These are phyloP conservation scores for Cephus pygmeus DNA, from an alignment of 2,888 invertebrate genomes.

Conservation along the genomic window DNA sequence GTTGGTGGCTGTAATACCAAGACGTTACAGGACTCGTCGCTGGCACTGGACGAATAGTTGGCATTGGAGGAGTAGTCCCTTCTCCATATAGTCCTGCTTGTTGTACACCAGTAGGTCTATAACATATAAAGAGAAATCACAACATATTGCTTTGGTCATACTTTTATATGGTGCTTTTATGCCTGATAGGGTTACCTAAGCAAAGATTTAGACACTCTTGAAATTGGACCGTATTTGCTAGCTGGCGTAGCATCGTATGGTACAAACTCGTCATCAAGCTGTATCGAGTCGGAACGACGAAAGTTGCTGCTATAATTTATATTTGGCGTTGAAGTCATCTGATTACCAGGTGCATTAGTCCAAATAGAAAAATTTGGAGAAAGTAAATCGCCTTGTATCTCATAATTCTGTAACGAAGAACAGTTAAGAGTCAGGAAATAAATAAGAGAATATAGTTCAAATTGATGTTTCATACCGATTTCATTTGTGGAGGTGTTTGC, in stretches of 20 bases:
- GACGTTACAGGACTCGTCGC: constrained; percentile 66
- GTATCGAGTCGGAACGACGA: constrained; percentile 69
- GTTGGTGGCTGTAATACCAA: constrained; percentile 66
- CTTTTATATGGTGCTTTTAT: background rate
- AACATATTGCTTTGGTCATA: background rate
- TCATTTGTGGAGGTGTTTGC: constrained; percentile 52
- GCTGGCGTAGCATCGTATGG: constrained; percentile 75
- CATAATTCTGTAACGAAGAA: constrained; percentile 42
- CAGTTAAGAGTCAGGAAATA: background rate
- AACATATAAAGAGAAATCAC: background rate
- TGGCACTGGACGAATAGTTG: constrained; percentile 66
- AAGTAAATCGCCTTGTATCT: constrained; percentile 50
- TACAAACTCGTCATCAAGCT: constrained; percentile 75
- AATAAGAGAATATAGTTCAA: background rate
- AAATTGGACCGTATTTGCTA: constrained; percentile 79
- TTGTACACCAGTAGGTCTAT: constrained; percentile 50
- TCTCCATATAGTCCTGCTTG: constrained; percentile 59
- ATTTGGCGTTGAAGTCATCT: constrained; percentile 47
- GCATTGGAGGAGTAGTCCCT: constrained; percentile 54
- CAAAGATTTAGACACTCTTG: constrained; percentile 62
- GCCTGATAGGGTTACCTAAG: constrained; percentile 43
- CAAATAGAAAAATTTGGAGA: constrained; percentile 60
- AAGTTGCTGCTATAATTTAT: constrained; percentile 60
- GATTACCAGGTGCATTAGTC: constrained; percentile 53
- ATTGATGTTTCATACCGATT: constrained; percentile 43